Base-by-base conservation (phyloP, 2,888 invertebrate species). In the Scaptomyza polygonia region DNA sequence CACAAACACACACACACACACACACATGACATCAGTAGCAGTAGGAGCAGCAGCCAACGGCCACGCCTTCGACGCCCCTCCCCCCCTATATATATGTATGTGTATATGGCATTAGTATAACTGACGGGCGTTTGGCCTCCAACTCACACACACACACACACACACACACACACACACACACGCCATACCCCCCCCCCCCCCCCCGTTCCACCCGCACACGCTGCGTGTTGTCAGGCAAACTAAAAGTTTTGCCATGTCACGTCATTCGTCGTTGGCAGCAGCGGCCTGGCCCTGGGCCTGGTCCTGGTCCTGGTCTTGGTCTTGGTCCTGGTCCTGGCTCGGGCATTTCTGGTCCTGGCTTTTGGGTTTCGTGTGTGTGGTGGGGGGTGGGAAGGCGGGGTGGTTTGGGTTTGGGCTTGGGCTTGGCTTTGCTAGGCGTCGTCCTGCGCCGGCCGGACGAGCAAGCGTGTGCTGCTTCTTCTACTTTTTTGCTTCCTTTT, bases 241-340 rank as follows among this genome's bases (percentile, higher is more conserved):
- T 70, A 81, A 82, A 85, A 88, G 77, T 85, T 85, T 82, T 75
- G 79, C 77, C 86, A 85, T 88, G 84, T 88, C 88, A 89, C 82
- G 88, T 89, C 89, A 88, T 77, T 88, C 86, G 80, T 74, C 73
- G 73, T 72, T 74, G 79, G 67, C 67, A 67, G 36, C 36, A 36
- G 56, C 67, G 68, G 45, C 67, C 73, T 58, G 67, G 48, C 57
- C 52, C 27, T 25, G 39, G 36, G 36, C 16, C 40, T 36, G 32
- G 16, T 43, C 30, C 48, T 25, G 42, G 30, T n/a, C 34, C n/a
- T n/a, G n/a, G n/a, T n/a, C n/a, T 36, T 57, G 55, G 43, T 47
- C 42, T 48, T 49, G 43, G 30, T 25, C 25, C 25, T 25, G 25
- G 39, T 40, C 48, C 48, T 53, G 45, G 49, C 29, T 29, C 32